A percentile compares a stretch with the other conserved stretches of the same genome.
These are phyloP conservation scores for Oncorhynchus nerka DNA, from an alignment of 2,113 vertebrate genomes.

Conservation along the genomic window DNA sequence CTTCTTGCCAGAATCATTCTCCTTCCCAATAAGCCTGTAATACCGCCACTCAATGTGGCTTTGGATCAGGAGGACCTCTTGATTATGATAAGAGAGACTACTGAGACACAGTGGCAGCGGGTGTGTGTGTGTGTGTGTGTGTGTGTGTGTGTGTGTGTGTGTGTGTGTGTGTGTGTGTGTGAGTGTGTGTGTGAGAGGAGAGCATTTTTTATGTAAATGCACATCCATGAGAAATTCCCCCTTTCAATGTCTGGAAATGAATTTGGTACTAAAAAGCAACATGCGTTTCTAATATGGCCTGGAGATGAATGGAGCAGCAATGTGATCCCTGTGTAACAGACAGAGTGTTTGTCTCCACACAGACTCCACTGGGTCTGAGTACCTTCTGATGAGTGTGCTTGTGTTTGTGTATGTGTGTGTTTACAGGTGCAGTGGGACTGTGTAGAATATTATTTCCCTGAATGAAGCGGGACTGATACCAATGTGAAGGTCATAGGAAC, in stretches of 20 bases:
- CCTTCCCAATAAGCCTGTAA: constrained; percentile 34
- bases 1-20: constrained; percentile 34
- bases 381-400: constrained; percentile 19
- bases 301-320: constrained; percentile 8
- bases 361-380: constrained; percentile 7
- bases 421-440: neutral
- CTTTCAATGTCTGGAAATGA: neutral
- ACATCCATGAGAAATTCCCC: neutral
- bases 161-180: neutral
- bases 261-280: no score
- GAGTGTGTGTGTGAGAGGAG: neutral
- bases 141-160: neutral
- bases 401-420: constrained; percentile 13
- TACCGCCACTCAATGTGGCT: constrained; percentile 22
- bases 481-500: constrained; percentile 51
- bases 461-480: constrained; percentile 27
- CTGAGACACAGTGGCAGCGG: neutral
- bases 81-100: constrained; percentile 2
- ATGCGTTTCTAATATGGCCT: neutral
- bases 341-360: neutral
- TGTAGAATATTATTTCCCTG: constrained; percentile 17
- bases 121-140: neutral
- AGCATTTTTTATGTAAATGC: neutral
- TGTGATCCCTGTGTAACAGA: constrained; percentile 11
- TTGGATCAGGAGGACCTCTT: constrained; percentile 33